phyloP scores from a whole-genome alignment of 2,113 vertebrate genomes.

The Micromys minutus region DNA sequence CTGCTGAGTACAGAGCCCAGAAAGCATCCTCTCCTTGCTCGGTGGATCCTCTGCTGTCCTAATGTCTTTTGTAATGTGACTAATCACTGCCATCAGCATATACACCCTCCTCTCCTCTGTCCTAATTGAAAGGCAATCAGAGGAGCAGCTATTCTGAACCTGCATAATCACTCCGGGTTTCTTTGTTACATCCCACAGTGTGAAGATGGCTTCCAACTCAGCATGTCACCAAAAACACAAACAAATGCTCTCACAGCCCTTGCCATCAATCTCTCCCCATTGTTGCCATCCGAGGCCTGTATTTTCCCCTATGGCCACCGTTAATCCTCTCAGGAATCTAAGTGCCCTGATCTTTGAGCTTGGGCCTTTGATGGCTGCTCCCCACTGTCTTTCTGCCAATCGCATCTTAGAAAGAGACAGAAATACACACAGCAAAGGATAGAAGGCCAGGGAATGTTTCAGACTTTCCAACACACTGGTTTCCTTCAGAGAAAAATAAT shows the following conservation, averaged over 20 bases:
- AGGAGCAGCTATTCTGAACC: slow-evolving; percentile 87
- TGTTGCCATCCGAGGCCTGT: slow-evolving; percentile 82
- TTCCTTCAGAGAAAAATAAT: slow-evolving; percentile 69
- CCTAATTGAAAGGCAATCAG: slow-evolving; percentile 86
- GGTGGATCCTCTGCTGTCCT: slow-evolving; percentile 84
- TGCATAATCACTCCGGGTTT: slow-evolving; percentile 87
- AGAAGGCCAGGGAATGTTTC: slow-evolving; percentile 77
- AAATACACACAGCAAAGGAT: slow-evolving; percentile 19
- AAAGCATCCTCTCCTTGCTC: slow-evolving; percentile 88
- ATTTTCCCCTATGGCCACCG: slow-evolving; percentile 23
- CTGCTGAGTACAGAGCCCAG: slow-evolving; percentile 87
- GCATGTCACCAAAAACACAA: slow-evolving; percentile 87
- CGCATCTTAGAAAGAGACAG: slow-evolving; percentile 67
- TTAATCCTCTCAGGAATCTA: slow-evolving; percentile 43
- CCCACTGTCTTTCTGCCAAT: slow-evolving; percentile 71
- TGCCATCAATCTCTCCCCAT: slow-evolving; percentile 87
- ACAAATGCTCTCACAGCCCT: slow-evolving; percentile 81
- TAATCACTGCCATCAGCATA: slow-evolving; percentile 90
- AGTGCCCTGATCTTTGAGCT: slow-evolving; percentile 58
- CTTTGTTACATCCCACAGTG: slow-evolving; percentile 90
- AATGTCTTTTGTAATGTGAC: slow-evolving; percentile 88
- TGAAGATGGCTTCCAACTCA: slow-evolving; percentile 89
- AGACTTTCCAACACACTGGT: slow-evolving; percentile 71
- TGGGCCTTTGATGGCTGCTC: slow-evolving; percentile 70
- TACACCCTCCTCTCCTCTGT: slow-evolving; percentile 87